phyloP scores from a whole-genome alignment of 2,888 invertebrate species.

The Thera obeliscata region DNA sequence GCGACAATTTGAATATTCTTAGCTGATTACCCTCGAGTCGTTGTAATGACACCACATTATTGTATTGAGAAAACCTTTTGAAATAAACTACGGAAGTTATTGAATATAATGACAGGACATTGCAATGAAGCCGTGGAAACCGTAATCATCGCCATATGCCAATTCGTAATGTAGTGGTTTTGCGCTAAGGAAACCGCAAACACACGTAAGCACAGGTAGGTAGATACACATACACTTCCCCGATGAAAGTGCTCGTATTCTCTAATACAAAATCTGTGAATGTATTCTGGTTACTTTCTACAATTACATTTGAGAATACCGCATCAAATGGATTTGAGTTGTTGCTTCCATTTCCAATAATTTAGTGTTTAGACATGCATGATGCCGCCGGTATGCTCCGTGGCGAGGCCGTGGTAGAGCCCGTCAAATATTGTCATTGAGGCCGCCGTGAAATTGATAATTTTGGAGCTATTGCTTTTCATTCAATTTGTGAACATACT shows the following conservation, averaged over 20 bases:
- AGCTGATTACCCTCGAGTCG: slow-evolving; percentile 32
- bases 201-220: not conserved
- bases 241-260: slow-evolving; percentile 11
- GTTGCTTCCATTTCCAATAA: slow-evolving; percentile 43
- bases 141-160: slow-evolving; percentile 22
- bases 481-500: slow-evolving; percentile 49
- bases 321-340: slow-evolving; percentile 32
- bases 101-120: slow-evolving; percentile 18
- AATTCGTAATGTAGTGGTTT: slow-evolving; percentile 22
- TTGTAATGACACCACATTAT: slow-evolving; percentile 25
- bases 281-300: slow-evolving; percentile 24
- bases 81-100: slow-evolving; percentile 15
- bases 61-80: not conserved
- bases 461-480: slow-evolving; percentile 60
- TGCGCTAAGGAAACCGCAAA: slow-evolving; percentile 23
- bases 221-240: slow-evolving; percentile 18
- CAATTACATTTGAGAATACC: slow-evolving; percentile 29
- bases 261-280: slow-evolving; percentile 14
- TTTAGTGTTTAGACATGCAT: slow-evolving; percentile 60
- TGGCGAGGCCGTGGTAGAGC: slow-evolving; percentile 50
- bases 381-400: slow-evolving; percentile 49
- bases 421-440: slow-evolving; percentile 64
- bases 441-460: slow-evolving; percentile 74
- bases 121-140: slow-evolving; percentile 19
- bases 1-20: slow-evolving; percentile 60